Evolutionary conservation across 2,888 invertebrate species (phyloP), one percentile per base, ranked within the genome.

Genomic region (Cheilosia impressa): DNA sequence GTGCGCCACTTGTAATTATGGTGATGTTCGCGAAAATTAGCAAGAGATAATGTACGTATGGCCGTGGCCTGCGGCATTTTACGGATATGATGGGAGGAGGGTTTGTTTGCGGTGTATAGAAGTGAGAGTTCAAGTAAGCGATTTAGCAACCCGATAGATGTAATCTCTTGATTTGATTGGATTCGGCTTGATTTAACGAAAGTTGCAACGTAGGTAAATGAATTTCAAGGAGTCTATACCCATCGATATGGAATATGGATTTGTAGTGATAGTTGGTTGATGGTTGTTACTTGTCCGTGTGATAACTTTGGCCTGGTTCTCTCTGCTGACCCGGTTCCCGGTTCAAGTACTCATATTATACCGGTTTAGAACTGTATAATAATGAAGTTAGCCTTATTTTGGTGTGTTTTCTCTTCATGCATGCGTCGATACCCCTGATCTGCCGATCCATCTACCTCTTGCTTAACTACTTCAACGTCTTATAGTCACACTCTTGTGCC

Each of bases 1-100:
- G 72, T 38, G 27, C 52, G 41, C 58, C 52, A 17, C 41, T 17
- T 38, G 27, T 79, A 79, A 72, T 72, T 79, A 66, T 60, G 58
- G 31, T 65, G 65, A 72, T 65, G 65, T 52, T 71, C 57, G 65
- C 71, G 72, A 66, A 79, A 79, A 72, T 79, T 72, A 79, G 58
- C 72, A 58, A 19, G 22, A 58, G 58, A 72, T 50, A 75, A 27
- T 52, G n/a, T 52, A 52, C 24, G 10, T 15, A 43, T 38, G 3
- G 38, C 13, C 13, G 47, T 60, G 68, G 60, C 76, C 68, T 41
- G 50, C 43, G 58, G 76, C 62, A 55, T 69, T 69, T 53, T 68
- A 41, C 7, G 53, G 60, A 17, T 52, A 62, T 63, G 63, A 50
- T 55, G 45, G 45, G 55, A 27, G n/a, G 45, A 75, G 45, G 57